phyloP scores from a whole-genome alignment of 2,888 invertebrate genomes.

The Chaetogeoica ovagalla region DNA sequence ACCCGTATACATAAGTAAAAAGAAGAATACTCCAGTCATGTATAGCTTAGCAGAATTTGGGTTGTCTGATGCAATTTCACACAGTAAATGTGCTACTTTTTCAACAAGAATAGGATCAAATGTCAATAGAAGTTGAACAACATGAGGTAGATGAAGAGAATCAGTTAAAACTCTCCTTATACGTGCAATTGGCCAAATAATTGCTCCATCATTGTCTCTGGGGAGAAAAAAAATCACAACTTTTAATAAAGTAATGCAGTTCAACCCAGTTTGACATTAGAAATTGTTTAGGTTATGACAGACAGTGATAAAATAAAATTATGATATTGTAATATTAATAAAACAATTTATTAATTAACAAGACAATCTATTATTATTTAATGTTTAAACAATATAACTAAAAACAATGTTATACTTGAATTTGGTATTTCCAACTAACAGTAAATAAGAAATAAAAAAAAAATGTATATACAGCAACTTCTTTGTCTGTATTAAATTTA shows the following conservation, averaged over 20 bases:
- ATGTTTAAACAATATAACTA: no score
- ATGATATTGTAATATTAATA: background rate
- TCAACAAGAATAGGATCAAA: conserved; percentile 97
- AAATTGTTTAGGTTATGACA: background rate
- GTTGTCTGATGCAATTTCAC: conserved; percentile 93
- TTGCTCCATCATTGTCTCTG: conserved; percentile 88
- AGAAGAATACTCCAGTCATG: conserved; percentile 94
- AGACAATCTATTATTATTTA: no score
- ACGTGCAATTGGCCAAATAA: conserved; percentile 92
- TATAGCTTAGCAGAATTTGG: conserved; percentile 92
- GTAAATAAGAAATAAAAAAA: no score
- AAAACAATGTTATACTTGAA: no score
- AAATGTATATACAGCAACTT: no score
- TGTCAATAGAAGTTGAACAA: conserved; percentile 92
- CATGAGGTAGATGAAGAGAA: conserved; percentile 88
- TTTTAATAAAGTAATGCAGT: background rate
- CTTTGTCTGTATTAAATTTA: no score
- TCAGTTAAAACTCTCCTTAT: conserved; percentile 61
- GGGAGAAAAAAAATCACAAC: conserved; percentile 50
- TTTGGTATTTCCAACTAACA: no score
- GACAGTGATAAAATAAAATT: background rate
- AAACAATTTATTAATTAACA: no score
- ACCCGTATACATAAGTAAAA: conserved; percentile 98
- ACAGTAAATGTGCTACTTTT: conserved; percentile 87
- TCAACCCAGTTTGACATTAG: no score